A percentile compares a stretch with the other conserved stretches of the same genome.
These are phyloP conservation scores for Lepidonotus clava DNA, from an alignment of 2,888 invertebrate species.

Conservation along the genomic window DNA sequence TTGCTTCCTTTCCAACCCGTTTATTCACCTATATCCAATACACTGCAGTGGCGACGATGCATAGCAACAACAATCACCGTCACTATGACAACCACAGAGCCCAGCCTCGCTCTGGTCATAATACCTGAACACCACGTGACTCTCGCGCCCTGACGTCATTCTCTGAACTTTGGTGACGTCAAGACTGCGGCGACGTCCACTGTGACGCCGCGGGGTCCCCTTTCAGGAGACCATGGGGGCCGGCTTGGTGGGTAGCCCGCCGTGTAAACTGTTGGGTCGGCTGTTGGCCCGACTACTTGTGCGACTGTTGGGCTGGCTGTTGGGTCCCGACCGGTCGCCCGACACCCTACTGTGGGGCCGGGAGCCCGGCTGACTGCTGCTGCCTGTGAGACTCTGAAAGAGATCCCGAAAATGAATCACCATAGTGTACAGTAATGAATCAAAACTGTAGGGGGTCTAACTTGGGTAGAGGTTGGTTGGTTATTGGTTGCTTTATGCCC, in stretches of 20 bases:
- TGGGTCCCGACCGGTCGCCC: neutral
- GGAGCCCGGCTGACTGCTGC: conserved; percentile 27
- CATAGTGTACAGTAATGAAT: too few relatives aligned
- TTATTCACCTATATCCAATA: neutral
- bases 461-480: too few relatives aligned
- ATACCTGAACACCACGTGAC: too few relatives aligned
- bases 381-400: conserved; percentile 32
- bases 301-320: conserved; percentile 19
- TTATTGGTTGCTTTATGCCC: too few relatives aligned
- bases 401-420: too few relatives aligned
- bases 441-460: too few relatives aligned
- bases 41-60: neutral
- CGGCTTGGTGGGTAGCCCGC: neutral
- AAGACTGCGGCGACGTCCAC: too few relatives aligned
- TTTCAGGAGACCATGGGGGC: conserved; percentile 16
- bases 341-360: conserved; percentile 21
- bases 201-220: too few relatives aligned
- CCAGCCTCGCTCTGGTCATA: conserved; percentile 11
- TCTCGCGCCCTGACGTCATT: too few relatives aligned
- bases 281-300: neutral
- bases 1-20: too few relatives aligned
- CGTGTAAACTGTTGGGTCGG: conserved; percentile 33
- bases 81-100: neutral
- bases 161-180: too few relatives aligned
- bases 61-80: neutral